Evolutionary conservation across 2,888 invertebrate genomes (phyloP).

Genomic region (Dryocosmus kuriphilus): DNA sequence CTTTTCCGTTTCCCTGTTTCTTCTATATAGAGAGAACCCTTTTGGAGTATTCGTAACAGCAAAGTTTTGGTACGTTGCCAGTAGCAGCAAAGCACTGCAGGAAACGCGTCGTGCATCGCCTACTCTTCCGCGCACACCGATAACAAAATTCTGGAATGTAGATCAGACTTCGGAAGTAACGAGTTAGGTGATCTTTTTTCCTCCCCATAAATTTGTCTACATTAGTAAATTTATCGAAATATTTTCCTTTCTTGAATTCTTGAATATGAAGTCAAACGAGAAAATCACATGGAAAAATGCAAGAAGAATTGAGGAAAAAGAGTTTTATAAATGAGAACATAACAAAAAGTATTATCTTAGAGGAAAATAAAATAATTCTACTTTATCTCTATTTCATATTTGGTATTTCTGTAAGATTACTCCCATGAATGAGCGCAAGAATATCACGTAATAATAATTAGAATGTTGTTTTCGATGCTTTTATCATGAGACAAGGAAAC

Average conservation of each 20-base stretch:
- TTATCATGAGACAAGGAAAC: not conserved
- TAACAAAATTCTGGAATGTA: constrained; percentile 47
- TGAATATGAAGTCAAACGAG: no score
- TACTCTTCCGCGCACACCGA: constrained; percentile 56
- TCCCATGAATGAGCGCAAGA: not conserved
- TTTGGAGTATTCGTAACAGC: not conserved
- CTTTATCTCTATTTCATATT: not conserved
- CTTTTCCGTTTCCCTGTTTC: constrained; percentile 19
- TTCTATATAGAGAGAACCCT: not conserved
- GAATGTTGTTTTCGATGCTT: not conserved
- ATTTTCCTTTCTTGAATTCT: no score
- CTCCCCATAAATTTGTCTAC: constrained; percentile 20
- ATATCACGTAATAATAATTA: not conserved
- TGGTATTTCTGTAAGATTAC: not conserved
- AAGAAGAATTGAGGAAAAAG: not conserved
- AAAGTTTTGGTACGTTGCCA: constrained; percentile 33
- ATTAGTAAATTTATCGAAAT: no score
- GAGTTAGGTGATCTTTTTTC: constrained; percentile 43
- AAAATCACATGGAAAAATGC: not conserved
- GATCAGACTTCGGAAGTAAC: constrained; percentile 50
- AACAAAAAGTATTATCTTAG: not conserved
- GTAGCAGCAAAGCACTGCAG: constrained; percentile 42
- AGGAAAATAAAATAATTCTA: not conserved
- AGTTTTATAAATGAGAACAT: not conserved
- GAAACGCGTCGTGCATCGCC: constrained; percentile 57